Evolutionary conservation across 2,888 invertebrate genomes (phyloP).

Genomic region (Crematogaster levior): DNA sequence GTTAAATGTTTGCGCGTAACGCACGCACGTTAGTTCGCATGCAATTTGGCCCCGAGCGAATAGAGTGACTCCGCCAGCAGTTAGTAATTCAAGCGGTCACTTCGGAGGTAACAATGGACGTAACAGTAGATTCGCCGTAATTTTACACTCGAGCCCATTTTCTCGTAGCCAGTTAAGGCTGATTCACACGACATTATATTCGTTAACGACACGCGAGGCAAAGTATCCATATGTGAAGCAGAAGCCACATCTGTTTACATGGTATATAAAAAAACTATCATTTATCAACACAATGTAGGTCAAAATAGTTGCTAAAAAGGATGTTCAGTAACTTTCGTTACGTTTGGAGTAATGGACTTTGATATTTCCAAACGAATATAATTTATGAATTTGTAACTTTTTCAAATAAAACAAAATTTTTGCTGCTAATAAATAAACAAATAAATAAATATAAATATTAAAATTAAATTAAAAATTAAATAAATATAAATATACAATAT

Average conservation of each 20-base stretch:
- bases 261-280: neutral
- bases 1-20: constrained; percentile 64
- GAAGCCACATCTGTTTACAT: neutral
- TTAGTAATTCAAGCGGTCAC: constrained; percentile 78
- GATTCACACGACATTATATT: constrained; percentile 58
- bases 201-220: constrained; percentile 42
- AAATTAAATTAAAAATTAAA: too few species aligned
- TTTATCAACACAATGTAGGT: neutral
- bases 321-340: neutral
- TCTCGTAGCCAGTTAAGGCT: constrained; percentile 66
- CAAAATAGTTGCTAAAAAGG: neutral
- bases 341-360: neutral
- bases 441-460: neutral
- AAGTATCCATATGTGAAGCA: neutral
- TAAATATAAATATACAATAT: neutral
- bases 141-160: constrained; percentile 77
- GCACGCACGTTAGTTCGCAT: constrained; percentile 45
- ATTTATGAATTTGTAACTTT: neutral
- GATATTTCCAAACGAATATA: neutral
- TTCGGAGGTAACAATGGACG: constrained; percentile 73
- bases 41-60: constrained; percentile 25
- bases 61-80: constrained; percentile 9
- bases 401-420: neutral
- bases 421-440: neutral
- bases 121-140: constrained; percentile 80